Base-by-base conservation (phyloP, 2,797 vertebrate genomes). In the Sebastes minor region DNA sequence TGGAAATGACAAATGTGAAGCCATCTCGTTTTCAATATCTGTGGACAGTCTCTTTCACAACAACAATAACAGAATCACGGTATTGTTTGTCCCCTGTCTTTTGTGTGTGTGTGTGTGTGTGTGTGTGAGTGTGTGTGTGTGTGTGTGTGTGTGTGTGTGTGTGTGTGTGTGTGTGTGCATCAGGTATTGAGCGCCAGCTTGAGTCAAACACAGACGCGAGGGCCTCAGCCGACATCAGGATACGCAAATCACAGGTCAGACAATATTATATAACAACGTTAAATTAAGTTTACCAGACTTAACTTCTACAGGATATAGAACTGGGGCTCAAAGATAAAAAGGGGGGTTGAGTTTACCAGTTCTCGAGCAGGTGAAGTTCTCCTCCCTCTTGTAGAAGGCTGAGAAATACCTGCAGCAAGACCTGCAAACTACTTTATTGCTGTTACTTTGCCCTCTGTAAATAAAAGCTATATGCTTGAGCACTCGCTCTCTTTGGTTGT, bases 191-290 rank as follows among this genome's bases (percentile, higher is more conserved):
- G 90, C 95, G 91, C 64, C 96, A 95, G 81, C 97, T 99, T 0
- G 98, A 98, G 85, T 95, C 97, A 57, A 97, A 97, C 0, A 78
- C 92, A 81, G 97, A 97, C 8, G 96, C 95, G 4, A 95, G 96
- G 60, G 95, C 96, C 1, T 98, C 97, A 0, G 98, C 98, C 0
- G 98, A 99, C 88, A 92, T 97, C 53, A 95, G 98, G 86, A 99
- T 99, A 95, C 96, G 97, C 82, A 99, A 99, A 86, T 98, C 98
- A 71, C 98, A 99, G 97, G 98, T 98, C 32, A 89, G 78, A 71
- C 18, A 84, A 74, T 3, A 18, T 61, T 1, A 23, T 4, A 42
- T 8, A 9, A 32, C 3, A 8, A 72, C 12, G 9, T 8, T 14
- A 16, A 8, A 30, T 4, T 0, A 12, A 2, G 9, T 70, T 6